Conservation (phyloP, 2,797 vertebrate species). For the Tokudaia muenninki region DNA sequence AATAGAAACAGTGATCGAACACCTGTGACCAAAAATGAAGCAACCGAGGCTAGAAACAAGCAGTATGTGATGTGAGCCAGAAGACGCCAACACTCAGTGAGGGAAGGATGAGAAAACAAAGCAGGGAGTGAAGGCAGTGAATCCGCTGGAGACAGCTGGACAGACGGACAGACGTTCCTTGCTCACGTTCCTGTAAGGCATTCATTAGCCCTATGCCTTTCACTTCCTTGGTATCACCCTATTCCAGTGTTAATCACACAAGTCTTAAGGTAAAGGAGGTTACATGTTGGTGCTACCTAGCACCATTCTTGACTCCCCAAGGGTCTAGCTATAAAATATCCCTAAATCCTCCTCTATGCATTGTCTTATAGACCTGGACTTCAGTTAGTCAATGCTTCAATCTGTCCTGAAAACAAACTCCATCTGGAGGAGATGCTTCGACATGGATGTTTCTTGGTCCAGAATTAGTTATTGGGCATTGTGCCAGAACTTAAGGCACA, state of each 20-base stretch:
- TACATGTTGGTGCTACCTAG: background rate
- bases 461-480: background rate
- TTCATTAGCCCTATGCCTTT: slow-evolving; percentile 9
- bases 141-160: background rate
- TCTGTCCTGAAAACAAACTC: slow-evolving; percentile 37
- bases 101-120: background rate
- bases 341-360: background rate
- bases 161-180: background rate
- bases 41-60: background rate
- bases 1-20: slow-evolving; percentile 8
- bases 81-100: background rate
- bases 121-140: background rate
- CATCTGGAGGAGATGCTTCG: background rate
- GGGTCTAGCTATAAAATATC: background rate
- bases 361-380: slow-evolving; percentile 5
- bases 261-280: slow-evolving; percentile 1
- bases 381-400: slow-evolving; percentile 20
- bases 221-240: background rate
- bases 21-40: background rate
- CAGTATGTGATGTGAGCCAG: background rate
- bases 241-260: background rate
- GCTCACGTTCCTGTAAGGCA: background rate
- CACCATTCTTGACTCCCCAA: background rate
- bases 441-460: background rate
- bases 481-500: background rate